These are phyloP conservation scores for Rhagoletis zephyria DNA, from an alignment of 1,140 invertebrate genomes.

Conservation along the genomic window DNA sequence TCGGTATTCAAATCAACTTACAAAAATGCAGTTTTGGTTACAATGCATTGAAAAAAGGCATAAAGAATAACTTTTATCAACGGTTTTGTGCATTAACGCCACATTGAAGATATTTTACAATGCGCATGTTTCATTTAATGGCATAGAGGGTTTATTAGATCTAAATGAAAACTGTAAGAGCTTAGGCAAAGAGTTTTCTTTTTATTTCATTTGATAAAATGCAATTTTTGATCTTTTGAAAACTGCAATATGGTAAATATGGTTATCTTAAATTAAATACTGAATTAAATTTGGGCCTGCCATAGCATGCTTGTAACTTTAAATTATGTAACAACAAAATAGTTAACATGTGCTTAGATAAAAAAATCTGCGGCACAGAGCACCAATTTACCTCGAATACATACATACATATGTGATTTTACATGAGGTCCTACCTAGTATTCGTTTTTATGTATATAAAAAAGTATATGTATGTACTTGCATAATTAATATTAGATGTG, in stretches of 20 bases:
- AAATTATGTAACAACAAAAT: background rate
- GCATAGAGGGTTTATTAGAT: too few species aligned
- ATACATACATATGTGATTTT: background rate
- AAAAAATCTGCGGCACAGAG: conserved; percentile 21
- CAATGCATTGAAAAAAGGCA: background rate
- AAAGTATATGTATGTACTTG: background rate
- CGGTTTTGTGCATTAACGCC: background rate
- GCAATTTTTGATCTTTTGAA: too few species aligned
- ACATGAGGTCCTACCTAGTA: background rate
- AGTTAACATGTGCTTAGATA: conserved; percentile 13
- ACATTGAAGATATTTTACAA: background rate
- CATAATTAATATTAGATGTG: too few species aligned
- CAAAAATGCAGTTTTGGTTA: too few species aligned
- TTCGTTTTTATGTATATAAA: background rate
- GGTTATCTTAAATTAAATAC: too few species aligned
- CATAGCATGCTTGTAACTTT: background rate
- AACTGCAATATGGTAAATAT: too few species aligned
- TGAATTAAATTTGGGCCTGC: too few species aligned
- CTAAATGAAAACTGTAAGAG: too few species aligned
- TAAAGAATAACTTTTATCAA: background rate
- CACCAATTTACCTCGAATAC: conserved; percentile 10
- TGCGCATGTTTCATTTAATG: too few species aligned
- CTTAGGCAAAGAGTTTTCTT: too few species aligned
- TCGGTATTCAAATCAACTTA: too few species aligned
- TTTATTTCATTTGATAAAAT: too few species aligned